Evolutionary conservation across 2,113 vertebrate species (phyloP).

Genomic region (Malurus elegans): DNA sequence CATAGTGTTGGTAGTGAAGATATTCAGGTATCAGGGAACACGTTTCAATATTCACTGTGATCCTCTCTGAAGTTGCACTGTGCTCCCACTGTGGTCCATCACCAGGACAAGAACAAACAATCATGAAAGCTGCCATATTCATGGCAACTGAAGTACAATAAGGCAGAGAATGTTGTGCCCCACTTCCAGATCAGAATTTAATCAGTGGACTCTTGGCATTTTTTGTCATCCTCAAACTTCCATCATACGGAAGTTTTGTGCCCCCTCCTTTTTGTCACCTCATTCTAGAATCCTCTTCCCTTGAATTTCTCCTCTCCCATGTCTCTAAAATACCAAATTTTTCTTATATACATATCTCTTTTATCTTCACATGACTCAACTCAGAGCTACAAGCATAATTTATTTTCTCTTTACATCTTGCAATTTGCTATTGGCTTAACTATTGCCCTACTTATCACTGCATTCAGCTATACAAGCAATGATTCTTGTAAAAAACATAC

Average conservation of each 20-base stretch:
- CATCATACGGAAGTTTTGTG: background rate
- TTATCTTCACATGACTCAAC: background rate
- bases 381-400: background rate
- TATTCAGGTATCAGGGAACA: background rate
- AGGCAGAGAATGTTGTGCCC: background rate
- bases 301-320: background rate
- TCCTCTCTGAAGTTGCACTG: background rate
- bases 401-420: background rate
- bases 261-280: background rate
- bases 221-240: background rate
- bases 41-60: fast-evolving
- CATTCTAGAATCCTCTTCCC: background rate
- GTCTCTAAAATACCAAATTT: background rate
- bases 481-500: background rate
- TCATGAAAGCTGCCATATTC: background rate
- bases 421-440: background rate
- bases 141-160: background rate
- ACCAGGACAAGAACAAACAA: background rate
- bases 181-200: background rate
- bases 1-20: background rate
- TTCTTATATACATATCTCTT: background rate
- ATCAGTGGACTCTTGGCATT: background rate
- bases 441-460: background rate
- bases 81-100: background rate
- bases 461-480: background rate